Percentiles rank a stretch among this genome's conserved stretches.
These are phyloP conservation scores for Epinephelus lanceolatus DNA, from an alignment of 2,113 vertebrate species.

Conservation along the genomic window DNA sequence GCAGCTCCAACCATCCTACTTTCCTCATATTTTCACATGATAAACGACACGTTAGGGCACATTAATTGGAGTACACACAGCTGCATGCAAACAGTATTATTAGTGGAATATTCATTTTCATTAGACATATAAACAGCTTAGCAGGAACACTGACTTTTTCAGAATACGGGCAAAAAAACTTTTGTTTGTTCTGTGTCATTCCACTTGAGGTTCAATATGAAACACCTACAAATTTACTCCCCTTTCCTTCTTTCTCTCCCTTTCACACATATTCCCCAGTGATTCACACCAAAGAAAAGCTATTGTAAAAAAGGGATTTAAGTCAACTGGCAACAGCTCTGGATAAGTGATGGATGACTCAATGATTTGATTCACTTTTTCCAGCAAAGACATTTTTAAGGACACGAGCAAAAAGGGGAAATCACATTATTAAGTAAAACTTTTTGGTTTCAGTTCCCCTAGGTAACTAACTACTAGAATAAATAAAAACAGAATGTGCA, in stretches of 20 bases:
- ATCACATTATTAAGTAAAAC: slow-evolving; percentile 1
- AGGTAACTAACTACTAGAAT: neutral
- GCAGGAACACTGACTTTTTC: no score
- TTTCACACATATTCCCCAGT: neutral
- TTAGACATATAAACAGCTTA: no score
- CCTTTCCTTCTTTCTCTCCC: neutral
- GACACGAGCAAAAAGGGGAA: slow-evolving; percentile 12
- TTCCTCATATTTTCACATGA: no score
- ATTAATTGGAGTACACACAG: no score
- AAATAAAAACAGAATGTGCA: neutral
- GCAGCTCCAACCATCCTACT: no score
- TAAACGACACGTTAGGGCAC: no score
- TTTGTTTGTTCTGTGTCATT: neutral
- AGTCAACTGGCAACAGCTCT: neutral
- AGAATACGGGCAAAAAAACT: no score
- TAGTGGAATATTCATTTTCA: no score
- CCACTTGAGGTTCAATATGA: neutral
- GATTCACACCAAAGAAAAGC: neutral
- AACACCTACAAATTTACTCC: neutral
- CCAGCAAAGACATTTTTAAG: neutral
- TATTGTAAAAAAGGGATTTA: neutral
- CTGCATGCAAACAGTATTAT: no score
- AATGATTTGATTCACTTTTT: neutral
- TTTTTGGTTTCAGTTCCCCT: slow-evolving; percentile 32
- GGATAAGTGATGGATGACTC: neutral